phyloP scores from a whole-genome alignment of 2,797 vertebrate species.

The Linurgus olivaceus region DNA sequence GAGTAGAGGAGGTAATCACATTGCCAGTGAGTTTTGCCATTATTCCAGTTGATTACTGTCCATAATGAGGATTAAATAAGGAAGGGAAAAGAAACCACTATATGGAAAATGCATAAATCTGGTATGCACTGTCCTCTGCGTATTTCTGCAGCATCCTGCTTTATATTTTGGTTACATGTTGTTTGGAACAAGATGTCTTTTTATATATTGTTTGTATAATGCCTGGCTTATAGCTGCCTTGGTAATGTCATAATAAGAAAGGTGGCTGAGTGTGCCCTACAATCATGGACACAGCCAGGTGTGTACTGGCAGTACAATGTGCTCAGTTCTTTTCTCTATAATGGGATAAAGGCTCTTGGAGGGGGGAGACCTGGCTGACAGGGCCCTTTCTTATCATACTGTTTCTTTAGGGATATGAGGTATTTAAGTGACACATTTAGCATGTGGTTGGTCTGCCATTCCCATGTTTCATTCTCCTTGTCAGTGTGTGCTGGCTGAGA shows the following conservation, averaged over 20 bases:
- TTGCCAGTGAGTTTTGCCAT: neutral
- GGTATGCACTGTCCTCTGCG: neutral
- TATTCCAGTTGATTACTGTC: neutral
- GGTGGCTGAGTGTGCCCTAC: neutral
- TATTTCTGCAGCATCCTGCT: neutral
- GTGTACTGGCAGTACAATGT: accelerated
- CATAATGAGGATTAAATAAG: neutral
- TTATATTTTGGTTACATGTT: neutral
- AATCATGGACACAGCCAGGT: accelerated
- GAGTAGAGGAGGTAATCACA: neutral
- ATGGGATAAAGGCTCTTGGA: neutral
- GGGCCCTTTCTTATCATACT: neutral
- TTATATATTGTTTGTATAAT: neutral
- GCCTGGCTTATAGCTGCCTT: neutral
- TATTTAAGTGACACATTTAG: neutral
- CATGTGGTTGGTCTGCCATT: neutral
- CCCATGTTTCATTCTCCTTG: neutral
- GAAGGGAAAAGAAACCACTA: neutral
- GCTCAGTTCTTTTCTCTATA: neutral
- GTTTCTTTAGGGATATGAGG: neutral
- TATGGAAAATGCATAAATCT: neutral
- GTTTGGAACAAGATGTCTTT: neutral
- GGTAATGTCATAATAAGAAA: too few relatives aligned
- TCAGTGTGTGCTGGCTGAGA: neutral
- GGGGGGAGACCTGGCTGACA: neutral